Percentiles rank a stretch among this genome's conserved stretches.
Evolutionary conservation across 2,888 invertebrate species (phyloP).

Genomic region (Cantharis rufa): DNA sequence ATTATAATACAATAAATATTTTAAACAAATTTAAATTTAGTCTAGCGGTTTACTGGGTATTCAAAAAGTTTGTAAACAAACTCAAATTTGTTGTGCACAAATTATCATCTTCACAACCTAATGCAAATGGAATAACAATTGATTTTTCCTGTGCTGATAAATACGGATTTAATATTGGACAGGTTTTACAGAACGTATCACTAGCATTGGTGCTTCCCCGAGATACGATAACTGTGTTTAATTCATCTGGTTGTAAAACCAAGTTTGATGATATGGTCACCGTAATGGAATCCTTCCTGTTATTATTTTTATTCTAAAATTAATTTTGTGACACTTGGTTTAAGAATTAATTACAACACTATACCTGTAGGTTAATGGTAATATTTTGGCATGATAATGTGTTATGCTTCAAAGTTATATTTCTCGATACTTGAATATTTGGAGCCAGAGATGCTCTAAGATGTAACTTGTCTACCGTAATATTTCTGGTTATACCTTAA

Average conservation of each 20-base stretch:
- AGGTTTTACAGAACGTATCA: constrained; percentile 41
- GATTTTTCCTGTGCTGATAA: constrained; percentile 37
- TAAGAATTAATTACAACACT: not conserved
- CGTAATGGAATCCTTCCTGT: constrained; percentile 33
- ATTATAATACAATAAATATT: constrained; percentile 20
- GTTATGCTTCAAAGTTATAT: constrained; percentile 8
- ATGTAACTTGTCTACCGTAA: constrained; percentile 31
- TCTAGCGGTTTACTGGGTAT: constrained; percentile 24
- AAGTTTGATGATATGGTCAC: constrained; percentile 32
- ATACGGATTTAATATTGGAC: constrained; percentile 40
- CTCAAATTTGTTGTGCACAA: constrained; percentile 43
- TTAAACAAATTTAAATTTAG: not conserved
- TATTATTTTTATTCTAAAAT: constrained; percentile 10
- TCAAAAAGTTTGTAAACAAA: constrained; percentile 35
- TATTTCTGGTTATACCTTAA: constrained; percentile 12
- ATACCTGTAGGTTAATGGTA: constrained; percentile 23
- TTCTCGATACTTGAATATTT: not conserved
- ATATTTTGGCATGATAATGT: constrained; percentile 27
- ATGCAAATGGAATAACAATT: constrained; percentile 43
- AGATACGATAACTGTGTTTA: constrained; percentile 26
- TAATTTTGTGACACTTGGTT: not conserved
- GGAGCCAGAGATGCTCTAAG: constrained; percentile 23
- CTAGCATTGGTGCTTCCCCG: constrained; percentile 13
- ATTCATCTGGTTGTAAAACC: constrained; percentile 8
- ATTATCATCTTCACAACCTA: constrained; percentile 46